Base-by-base conservation (phyloP, 2,888 invertebrate genomes). In the Homarus gammarus region DNA sequence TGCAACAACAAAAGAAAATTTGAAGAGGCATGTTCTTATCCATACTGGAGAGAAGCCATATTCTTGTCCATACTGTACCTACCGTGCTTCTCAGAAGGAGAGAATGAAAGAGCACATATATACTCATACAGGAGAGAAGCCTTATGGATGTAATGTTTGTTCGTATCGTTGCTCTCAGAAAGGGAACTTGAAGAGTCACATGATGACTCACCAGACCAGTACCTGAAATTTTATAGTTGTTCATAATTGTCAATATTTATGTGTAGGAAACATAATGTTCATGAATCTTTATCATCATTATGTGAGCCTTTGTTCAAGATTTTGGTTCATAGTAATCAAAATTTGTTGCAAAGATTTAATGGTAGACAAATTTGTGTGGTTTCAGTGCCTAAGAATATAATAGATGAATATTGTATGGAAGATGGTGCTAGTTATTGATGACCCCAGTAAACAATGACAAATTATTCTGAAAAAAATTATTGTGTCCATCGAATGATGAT, bases 131-230 rank as follows among this genome's bases (percentile, higher is more conserved):
- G 87, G 87, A 51, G 87, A 90, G 40, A 87, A 87, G 27, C 90
- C 90, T 0, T 90, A 90, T 51, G 82, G 68, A 22, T 90, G 90
- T 49, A 84, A 40, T 40, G n/a, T 87, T 22, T 90, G 90, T 38
- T 73, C 90, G 0, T 90, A 90, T 40, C 72, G 90, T 40, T 84
- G 89, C 49, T 85, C 91, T 38, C 89, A 88, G 79, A 91, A 91
- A 72, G 91, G 91, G 44, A 91, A 91, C 49, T 72, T 91, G 27
- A 91, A 91, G 72, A 88, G 84, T 38, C 91, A 91, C 51, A 86
- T 91, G 75, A 36, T 88, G 33, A 88, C 88, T 44, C 88, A 88
- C 51, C 78, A 77, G 31, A 77, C 56, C 27, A 72, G n/a, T 44
- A 82, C 82, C 82, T 70, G 70, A 82, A 44, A 44, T 44, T 18